Percentiles rank a stretch among this genome's conserved stretches.
Evolutionary conservation across 2,888 invertebrate genomes (phyloP).

Genomic region (Bellardia bayeri): DNA sequence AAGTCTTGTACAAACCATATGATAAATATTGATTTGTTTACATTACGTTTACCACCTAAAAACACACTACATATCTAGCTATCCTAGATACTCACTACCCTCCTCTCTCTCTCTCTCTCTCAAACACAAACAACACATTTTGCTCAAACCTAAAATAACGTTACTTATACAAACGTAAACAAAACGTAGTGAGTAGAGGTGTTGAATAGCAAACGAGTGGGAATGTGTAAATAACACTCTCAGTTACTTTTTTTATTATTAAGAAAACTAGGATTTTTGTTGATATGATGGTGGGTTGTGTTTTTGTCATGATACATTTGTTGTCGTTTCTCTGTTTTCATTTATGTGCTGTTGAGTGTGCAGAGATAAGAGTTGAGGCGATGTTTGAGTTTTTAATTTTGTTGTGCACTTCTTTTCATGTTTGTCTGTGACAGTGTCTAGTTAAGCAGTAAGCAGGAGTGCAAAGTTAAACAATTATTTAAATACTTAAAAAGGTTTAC

Average conservation of each 20-base stretch:
- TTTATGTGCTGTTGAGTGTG: neutral
- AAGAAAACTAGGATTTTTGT: too few species aligned
- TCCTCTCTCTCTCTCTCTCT: too few species aligned
- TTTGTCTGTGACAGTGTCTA: neutral
- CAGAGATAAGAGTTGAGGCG: neutral
- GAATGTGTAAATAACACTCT: too few species aligned
- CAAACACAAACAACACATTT: too few species aligned
- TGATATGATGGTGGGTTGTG: too few species aligned
- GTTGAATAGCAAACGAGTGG: neutral
- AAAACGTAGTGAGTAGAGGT: too few species aligned
- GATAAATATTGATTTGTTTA: slow-evolving; percentile 26
- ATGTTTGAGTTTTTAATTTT: neutral
- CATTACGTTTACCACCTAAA: slow-evolving; percentile 21
- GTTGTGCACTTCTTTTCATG: neutral
- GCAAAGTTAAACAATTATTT: neutral
- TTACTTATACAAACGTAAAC: too few species aligned
- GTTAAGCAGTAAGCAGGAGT: neutral
- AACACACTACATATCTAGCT: too few species aligned
- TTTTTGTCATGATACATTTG: too few species aligned
- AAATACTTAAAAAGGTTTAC: neutral
- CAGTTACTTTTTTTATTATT: too few species aligned
- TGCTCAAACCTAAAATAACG: too few species aligned
- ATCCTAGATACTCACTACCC: too few species aligned
- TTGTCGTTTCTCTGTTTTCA: neutral
- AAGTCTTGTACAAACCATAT: neutral